Evolutionary conservation across 1,140 invertebrate species (phyloP).

Genomic region (Lethocerus indicus): DNA sequence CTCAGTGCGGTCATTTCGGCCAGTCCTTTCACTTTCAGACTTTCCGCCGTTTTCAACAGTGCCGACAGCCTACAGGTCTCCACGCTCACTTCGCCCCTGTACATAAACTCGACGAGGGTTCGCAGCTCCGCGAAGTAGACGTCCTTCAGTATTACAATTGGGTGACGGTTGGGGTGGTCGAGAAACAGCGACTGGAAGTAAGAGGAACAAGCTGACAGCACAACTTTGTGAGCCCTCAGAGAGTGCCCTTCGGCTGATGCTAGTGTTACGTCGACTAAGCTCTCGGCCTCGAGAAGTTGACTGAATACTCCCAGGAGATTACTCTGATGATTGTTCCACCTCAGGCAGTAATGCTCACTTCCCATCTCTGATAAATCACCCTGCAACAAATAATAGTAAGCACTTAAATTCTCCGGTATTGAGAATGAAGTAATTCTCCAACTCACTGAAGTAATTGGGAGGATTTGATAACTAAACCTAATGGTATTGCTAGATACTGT

Average conservation of each 20-base stretch:
- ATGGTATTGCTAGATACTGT: too few relatives aligned
- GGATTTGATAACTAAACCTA: too few relatives aligned
- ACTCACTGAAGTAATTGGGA: too few relatives aligned
- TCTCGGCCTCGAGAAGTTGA: conserved; percentile 84
- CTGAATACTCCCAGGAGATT: conserved; percentile 87
- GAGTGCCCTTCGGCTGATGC: conserved; percentile 84
- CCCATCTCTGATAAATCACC: conserved; percentile 80
- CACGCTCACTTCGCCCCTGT: conserved; percentile 88
- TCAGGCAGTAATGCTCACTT: conserved; percentile 90
- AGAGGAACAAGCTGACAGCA: conserved; percentile 84
- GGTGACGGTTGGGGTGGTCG: conserved; percentile 75
- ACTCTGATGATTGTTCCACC: conserved; percentile 93
- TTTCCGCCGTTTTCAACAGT: conserved; percentile 82
- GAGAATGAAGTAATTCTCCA: too few relatives aligned
- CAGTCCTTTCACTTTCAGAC: conserved; percentile 59
- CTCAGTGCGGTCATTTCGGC: conserved; percentile 61
- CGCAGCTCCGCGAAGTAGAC: conserved; percentile 75
- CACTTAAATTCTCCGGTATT: too few relatives aligned
- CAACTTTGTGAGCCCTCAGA: conserved; percentile 88
- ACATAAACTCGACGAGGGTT: conserved; percentile 90
- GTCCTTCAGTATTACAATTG: conserved; percentile 87
- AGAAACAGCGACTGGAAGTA: conserved; percentile 85
- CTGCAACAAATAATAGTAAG: conserved; percentile 23
- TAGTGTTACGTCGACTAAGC: conserved; percentile 87
- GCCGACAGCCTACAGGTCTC: conserved; percentile 81